Evolutionary conservation across 1,140 invertebrate genomes (phyloP).

Genomic region (Limonius californicus): DNA sequence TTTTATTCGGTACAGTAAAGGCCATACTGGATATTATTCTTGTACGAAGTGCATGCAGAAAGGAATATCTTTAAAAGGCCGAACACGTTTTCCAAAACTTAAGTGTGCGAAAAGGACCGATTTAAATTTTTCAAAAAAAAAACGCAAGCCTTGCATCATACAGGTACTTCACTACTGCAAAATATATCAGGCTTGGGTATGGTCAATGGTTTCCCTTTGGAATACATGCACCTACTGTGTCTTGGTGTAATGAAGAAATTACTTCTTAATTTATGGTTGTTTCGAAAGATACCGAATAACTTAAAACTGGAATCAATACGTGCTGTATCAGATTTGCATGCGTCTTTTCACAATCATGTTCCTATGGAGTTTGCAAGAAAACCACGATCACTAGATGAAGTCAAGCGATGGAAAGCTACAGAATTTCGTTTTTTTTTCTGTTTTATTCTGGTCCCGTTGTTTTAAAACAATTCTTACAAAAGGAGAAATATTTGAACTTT

Average conservation of each 20-base stretch:
- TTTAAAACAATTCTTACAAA: constrained; percentile 24
- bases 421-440: constrained; percentile 40
- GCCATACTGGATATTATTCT: constrained; percentile 19
- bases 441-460: constrained; percentile 36
- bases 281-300: too few species aligned
- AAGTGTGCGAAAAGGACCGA: not conserved
- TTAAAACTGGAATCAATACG: too few species aligned
- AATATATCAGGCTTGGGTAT: constrained; percentile 16
- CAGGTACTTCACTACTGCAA: constrained; percentile 17
- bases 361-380: too few species aligned
- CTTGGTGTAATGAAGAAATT: constrained; percentile 18
- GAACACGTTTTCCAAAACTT: constrained; percentile 1
- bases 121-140: constrained; percentile 8
- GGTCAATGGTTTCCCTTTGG: constrained; percentile 13
- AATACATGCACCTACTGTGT: constrained; percentile 21
- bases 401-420: constrained; percentile 41
- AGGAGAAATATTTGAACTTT: too few species aligned
- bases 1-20: constrained; percentile 16
- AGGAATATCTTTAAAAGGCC: not conserved
- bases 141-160: constrained; percentile 17
- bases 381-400: constrained; percentile 32
- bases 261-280: constrained; percentile 3
- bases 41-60: constrained; percentile 18
- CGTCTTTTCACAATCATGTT: too few species aligned
- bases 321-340: constrained; percentile 16